Evolutionary conservation across 2,888 invertebrate genomes (phyloP).

Genomic region (Perithous albicinctus): DNA sequence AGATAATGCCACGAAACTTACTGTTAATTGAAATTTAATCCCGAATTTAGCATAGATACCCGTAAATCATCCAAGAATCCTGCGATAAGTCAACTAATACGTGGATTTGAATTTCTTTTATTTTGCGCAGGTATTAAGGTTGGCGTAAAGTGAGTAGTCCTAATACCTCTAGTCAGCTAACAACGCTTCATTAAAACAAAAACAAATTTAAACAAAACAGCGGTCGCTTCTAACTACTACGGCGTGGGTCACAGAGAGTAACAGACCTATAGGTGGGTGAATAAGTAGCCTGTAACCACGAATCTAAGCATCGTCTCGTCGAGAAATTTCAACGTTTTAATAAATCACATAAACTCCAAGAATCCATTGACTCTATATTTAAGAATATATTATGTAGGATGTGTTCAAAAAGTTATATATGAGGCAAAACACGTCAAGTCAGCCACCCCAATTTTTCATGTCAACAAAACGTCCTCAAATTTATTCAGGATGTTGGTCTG

Average conservation of each 20-base stretch:
- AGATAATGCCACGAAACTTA: background rate
- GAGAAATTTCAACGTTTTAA: background rate
- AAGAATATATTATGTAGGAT: too few relatives aligned
- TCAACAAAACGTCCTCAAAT: too few relatives aligned
- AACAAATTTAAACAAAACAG: constrained; percentile 52
- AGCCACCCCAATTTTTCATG: too few relatives aligned
- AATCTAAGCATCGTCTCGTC: constrained; percentile 24
- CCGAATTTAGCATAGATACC: constrained; percentile 6
- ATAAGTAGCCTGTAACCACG: constrained; percentile 21
- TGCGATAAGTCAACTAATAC: constrained; percentile 68
- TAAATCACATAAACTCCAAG: background rate
- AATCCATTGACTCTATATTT: background rate
- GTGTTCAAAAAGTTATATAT: too few relatives aligned
- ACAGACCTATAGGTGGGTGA: constrained; percentile 65
- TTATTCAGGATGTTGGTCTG: too few relatives aligned
- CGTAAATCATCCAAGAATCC: constrained; percentile 2
- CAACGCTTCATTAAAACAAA: constrained; percentile 80
- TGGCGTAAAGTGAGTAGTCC: constrained; percentile 77
- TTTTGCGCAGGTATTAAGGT: constrained; percentile 78
- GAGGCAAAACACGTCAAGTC: too few relatives aligned
- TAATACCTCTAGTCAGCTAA: constrained; percentile 82
- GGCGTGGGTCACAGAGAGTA: constrained; percentile 72
- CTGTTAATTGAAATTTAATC: background rate
- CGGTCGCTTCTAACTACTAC: constrained; percentile 74
- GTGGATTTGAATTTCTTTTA: constrained; percentile 73